phyloP scores from a whole-genome alignment of 2,888 invertebrate species.

The Lucinisca nassula region DNA sequence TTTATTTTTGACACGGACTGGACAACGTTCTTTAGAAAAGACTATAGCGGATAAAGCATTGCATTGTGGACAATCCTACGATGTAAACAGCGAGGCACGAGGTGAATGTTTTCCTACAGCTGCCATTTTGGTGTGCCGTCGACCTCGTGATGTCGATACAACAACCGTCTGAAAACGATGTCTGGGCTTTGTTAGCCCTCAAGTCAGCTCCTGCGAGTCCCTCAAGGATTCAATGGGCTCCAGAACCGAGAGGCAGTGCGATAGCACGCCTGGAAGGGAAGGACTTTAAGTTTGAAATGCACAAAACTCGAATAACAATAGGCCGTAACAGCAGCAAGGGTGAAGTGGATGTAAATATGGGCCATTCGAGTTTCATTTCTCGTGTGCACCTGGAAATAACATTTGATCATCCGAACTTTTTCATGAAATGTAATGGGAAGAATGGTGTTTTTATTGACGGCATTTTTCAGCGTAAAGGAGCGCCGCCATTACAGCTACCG shows the following conservation, averaged over 20 bases:
- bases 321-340: constrained; percentile 99
- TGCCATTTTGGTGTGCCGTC: constrained; percentile 84
- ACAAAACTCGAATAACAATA: constrained; percentile 95
- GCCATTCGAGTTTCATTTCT: constrained; percentile 98
- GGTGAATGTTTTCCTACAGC: constrained; percentile 82
- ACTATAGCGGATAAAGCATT: constrained; percentile 43
- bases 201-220: constrained; percentile 96
- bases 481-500: constrained; percentile 96
- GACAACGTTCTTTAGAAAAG: too few relatives aligned
- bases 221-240: constrained; percentile 90
- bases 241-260: constrained; percentile 90
- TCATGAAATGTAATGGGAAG: constrained; percentile 98
- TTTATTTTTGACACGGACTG: too few relatives aligned
- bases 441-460: constrained; percentile 99
- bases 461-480: constrained; percentile 97
- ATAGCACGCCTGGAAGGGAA: constrained; percentile 96
- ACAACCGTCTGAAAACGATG: constrained; percentile 90
- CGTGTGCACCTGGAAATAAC: constrained; percentile 97
- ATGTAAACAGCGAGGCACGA: constrained; percentile 84
- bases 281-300: constrained; percentile 97
- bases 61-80: constrained; percentile 84
- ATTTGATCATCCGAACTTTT: constrained; percentile 92
- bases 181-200: constrained; percentile 96
- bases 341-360: constrained; percentile 99
- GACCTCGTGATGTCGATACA: constrained; percentile 84